Evolutionary conservation across 1,140 invertebrate genomes (phyloP), one percentile per base, ranked within the genome.

Genomic region (Drosophila chauvacae): DNA sequence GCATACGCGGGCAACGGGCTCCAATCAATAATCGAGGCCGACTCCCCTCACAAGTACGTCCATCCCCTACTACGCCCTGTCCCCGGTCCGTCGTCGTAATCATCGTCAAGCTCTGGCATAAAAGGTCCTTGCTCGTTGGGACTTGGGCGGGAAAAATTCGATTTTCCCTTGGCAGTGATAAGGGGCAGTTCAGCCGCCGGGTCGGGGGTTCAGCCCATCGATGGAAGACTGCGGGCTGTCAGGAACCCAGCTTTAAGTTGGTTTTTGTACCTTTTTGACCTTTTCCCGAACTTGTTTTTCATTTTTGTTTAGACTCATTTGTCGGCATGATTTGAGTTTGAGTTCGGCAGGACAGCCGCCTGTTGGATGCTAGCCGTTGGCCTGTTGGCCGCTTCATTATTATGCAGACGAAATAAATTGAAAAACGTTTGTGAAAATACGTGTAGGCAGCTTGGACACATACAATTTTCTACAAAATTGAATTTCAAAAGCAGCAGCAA

Each of bases 391-490:
- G 66, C 76, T 77, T 87, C 72, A 78, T 87, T 88, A 88, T 83
- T 83, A 71, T 77, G 57, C 71, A 87, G 83, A 80, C 71, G 68
- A 82, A 87, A 87, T 87, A 87, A 88, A 87, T 87, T 77, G 80
- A 88, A 87, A 87, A 87, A 65, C 62, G 84, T 83, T 86, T 61
- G 37, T 16, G 20, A 42, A 77, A 69, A 86, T 86, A 81, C 74
- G 78, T 87, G 85, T 87, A 77, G 76, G 77, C 80, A 75, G 80
- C 73, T 68, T 61, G 72, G 66, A 74, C 84, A 86, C 63, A 86
- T 77, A 87, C 69, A 87, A 80, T 87, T 87, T 87, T 83, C 61
- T 70, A 65, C 80, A 77, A 84, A 87, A 87, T 83, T 88, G 72
- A 88, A 83, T 88, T 88, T 87, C 47, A 60, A 71, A 81, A 65